Conservation (phyloP, 2,888 invertebrate genomes). For the Colletes collaris region DNA sequence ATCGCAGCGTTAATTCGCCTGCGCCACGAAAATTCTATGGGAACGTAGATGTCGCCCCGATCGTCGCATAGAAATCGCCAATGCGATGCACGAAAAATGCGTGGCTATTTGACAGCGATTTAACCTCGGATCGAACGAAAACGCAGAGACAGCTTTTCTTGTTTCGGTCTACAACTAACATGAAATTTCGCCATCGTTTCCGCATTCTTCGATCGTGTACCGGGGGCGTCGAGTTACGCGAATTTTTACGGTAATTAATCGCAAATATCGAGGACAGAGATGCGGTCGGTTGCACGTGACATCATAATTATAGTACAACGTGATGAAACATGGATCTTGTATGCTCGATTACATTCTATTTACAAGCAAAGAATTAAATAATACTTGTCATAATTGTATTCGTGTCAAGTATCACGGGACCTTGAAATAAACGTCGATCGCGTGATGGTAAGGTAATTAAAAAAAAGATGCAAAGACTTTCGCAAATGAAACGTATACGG, state of each 20-base stretch:
- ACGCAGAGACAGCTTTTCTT: conserved; percentile 59
- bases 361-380: no score
- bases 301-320: conserved; percentile 1
- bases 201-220: conserved; percentile 66
- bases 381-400: no score
- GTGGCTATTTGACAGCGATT: not conserved
- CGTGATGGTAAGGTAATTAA: not conserved
- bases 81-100: no score
- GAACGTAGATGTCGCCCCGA: no score
- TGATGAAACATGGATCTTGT: no score
- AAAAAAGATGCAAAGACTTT: conserved; percentile 5
- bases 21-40: conserved; percentile 5
- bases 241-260: conserved; percentile 40
- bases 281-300: conserved; percentile 3
- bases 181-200: conserved; percentile 66
- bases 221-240: conserved; percentile 32
- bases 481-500: conserved; percentile 16
- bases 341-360: no score
- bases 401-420: not conserved
- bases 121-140: conserved; percentile 22
- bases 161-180: conserved; percentile 54
- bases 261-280: conserved; percentile 15
- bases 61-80: no score
- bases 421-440: not conserved
- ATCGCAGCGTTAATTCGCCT: conserved; percentile 15